A percentile compares a stretch with the other conserved stretches of the same genome.
Evolutionary conservation across 2,888 invertebrate genomes (phyloP).

Genomic region (Mythimna impura): DNA sequence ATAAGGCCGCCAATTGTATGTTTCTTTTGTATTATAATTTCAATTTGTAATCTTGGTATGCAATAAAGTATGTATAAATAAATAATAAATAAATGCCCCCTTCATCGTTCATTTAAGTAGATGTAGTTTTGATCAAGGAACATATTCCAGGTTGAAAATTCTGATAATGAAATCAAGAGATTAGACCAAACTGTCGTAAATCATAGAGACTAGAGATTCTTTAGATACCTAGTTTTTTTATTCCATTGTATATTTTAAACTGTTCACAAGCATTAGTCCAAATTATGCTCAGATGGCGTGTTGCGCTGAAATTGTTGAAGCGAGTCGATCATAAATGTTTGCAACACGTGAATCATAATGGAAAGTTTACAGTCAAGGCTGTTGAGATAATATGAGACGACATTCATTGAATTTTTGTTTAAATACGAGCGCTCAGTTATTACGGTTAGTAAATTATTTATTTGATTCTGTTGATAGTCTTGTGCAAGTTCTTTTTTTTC

Average conservation of each 20-base stretch:
- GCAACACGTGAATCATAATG: conserved; percentile 48
- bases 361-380: conserved; percentile 51
- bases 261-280: conserved; percentile 4
- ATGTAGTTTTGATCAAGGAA: background rate
- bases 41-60: no score
- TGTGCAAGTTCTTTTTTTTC: no score
- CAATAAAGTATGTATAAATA: no score
- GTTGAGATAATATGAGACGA: conserved; percentile 16
- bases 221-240: background rate
- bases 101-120: no score
- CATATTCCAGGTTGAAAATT: background rate
- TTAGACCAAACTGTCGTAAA: background rate
- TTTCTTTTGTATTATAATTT: no score
- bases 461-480: no score
- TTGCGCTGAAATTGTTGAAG: conserved; percentile 40
- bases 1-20: no score
- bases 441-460: no score
- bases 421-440: background rate
- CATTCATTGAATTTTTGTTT: conserved; percentile 14
- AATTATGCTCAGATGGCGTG: conserved; percentile 45
- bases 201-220: background rate
- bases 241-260: conserved; percentile 3
- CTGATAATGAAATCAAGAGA: background rate
- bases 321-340: conserved; percentile 30
- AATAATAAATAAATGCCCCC: no score